These are phyloP conservation scores for Macrosoma leucophasiata DNA, from an alignment of 2,888 invertebrate species.

Conservation along the genomic window DNA sequence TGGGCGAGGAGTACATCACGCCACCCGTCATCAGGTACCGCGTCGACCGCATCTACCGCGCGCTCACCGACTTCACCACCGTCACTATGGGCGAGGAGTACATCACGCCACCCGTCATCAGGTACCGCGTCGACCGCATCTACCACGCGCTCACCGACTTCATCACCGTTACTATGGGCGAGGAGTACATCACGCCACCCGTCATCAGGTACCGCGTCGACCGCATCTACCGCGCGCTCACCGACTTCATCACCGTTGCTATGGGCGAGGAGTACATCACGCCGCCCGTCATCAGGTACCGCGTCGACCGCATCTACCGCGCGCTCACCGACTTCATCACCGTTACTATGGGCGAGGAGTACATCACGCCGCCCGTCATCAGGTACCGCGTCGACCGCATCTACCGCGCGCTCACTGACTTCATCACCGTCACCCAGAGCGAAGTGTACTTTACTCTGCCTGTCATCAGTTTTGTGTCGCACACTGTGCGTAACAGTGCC, in stretches of 20 bases:
- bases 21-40: slow-evolving; percentile 88
- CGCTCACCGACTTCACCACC: slow-evolving; percentile 87
- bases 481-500: too few relatives aligned
- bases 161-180: slow-evolving; percentile 88
- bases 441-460: slow-evolving; percentile 93
- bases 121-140: slow-evolving; percentile 92
- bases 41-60: slow-evolving; percentile 86
- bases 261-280: slow-evolving; percentile 94
- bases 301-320: slow-evolving; percentile 90
- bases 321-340: slow-evolving; percentile 90
- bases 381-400: slow-evolving; percentile 88
- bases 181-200: slow-evolving; percentile 92
- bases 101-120: slow-evolving; percentile 91
- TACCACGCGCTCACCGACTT: slow-evolving; percentile 90
- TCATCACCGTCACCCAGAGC: slow-evolving; percentile 88
- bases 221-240: slow-evolving; percentile 89
- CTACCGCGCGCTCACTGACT: slow-evolving; percentile 87
- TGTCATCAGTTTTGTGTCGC: too few relatives aligned
- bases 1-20: slow-evolving; percentile 93
- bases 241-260: slow-evolving; percentile 85
- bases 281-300: slow-evolving; percentile 86
- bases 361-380: slow-evolving; percentile 90
- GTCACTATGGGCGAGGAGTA: slow-evolving; percentile 90
- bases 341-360: slow-evolving; percentile 89
- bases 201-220: slow-evolving; percentile 87